phyloP scores from a whole-genome alignment of 2,888 invertebrate species.

The Julus scanicus region DNA sequence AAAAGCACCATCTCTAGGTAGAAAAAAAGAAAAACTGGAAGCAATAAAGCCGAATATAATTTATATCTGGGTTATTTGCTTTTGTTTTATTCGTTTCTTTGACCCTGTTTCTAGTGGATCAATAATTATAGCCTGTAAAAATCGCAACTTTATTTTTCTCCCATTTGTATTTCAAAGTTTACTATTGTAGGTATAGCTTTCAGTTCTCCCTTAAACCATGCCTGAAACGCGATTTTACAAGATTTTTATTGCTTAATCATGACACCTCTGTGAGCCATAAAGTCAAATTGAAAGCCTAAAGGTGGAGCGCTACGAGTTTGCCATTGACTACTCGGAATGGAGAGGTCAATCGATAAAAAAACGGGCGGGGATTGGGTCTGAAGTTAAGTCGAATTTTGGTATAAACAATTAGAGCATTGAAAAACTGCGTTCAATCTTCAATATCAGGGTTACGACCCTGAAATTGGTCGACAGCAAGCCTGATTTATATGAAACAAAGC shows the following conservation, averaged over 20 bases:
- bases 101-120: constrained; percentile 3
- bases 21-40: background rate
- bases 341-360: background rate
- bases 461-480: background rate
- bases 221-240: constrained; percentile 15
- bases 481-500: background rate
- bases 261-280: constrained; percentile 31
- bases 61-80: background rate
- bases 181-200: background rate
- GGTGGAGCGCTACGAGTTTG: constrained; percentile 18
- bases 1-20: background rate
- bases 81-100: constrained; percentile 23
- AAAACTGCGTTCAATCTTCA: too few species aligned
- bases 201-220: background rate
- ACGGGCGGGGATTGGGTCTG: background rate
- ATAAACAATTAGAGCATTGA: background rate
- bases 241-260: constrained; percentile 38
- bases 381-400: background rate
- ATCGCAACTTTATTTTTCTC: constrained; percentile 14
- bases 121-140: constrained; percentile 29
- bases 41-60: background rate
- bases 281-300: constrained; percentile 7
- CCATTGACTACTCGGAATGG: background rate
- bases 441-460: background rate
- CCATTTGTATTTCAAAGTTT: constrained; percentile 7